Evolutionary conservation across 2,797 vertebrate genomes (phyloP).

Genomic region (Lemur catta): DNA sequence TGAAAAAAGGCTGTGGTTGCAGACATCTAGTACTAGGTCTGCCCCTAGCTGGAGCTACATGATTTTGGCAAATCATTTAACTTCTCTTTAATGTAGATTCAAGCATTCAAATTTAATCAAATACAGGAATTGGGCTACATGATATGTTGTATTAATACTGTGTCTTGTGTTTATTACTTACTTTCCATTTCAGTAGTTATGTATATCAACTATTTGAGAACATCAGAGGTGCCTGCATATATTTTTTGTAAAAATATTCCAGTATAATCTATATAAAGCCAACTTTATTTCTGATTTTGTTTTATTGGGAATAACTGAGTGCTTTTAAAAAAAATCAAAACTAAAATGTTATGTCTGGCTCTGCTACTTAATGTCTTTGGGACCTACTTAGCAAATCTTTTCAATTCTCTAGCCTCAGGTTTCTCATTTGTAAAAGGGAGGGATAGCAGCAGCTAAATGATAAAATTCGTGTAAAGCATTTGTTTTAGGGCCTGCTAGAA

Average conservation of each 20-base stretch:
- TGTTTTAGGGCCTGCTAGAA: slow-evolving; percentile 27
- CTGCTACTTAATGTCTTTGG: slow-evolving; percentile 34
- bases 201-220: slow-evolving; percentile 28
- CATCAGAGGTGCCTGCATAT: not conserved
- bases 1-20: slow-evolving; percentile 6
- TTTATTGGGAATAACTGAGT: slow-evolving; percentile 31
- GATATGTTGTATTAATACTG: not conserved
- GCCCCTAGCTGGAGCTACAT: not conserved
- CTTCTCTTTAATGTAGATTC: slow-evolving; percentile 36
- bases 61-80: slow-evolving; percentile 48
- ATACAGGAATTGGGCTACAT: slow-evolving; percentile 24
- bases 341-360: slow-evolving; percentile 7
- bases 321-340: slow-evolving; percentile 39
- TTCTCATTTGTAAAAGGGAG: slow-evolving; percentile 32
- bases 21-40: slow-evolving; percentile 39
- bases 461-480: slow-evolving; percentile 44
- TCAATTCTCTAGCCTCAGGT: not conserved
- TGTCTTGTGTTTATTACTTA: slow-evolving; percentile 50
- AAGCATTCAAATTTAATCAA: slow-evolving; percentile 42
- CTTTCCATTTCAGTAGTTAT: slow-evolving; percentile 25
- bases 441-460: slow-evolving; percentile 25
- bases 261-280: not conserved
- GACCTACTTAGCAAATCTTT: slow-evolving; percentile 5
- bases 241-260: slow-evolving; percentile 30
- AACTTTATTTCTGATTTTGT: slow-evolving; percentile 44